These are phyloP conservation scores for Antheraea assamensis DNA, from an alignment of 2,888 invertebrate species.

Conservation along the genomic window DNA sequence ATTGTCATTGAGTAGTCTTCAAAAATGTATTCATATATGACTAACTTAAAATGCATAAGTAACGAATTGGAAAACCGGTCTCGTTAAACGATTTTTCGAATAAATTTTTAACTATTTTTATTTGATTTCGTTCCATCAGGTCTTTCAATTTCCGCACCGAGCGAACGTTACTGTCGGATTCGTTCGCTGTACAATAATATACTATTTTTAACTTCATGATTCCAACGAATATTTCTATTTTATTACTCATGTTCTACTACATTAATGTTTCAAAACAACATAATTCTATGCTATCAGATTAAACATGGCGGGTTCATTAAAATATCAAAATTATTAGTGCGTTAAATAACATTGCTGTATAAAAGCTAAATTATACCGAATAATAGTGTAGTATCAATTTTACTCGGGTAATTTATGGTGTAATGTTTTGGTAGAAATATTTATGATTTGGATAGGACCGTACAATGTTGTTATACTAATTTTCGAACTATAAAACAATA, in stretches of 20 bases:
- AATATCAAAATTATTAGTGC: slow-evolving; percentile 9
- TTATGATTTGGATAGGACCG: background rate
- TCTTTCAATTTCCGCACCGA: slow-evolving; percentile 31
- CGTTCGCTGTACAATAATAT: slow-evolving; percentile 12
- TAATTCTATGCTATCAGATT: slow-evolving; percentile 1
- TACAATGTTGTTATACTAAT: background rate
- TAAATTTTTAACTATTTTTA: slow-evolving; percentile 18
- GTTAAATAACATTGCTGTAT: background rate
- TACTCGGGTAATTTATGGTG: background rate
- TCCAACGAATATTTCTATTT: background rate
- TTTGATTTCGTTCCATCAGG: slow-evolving; percentile 25
- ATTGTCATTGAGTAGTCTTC: background rate
- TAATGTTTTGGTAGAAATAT: background rate
- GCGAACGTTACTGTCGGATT: slow-evolving; percentile 20
- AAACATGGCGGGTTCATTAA: background rate
- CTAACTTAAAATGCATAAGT: too few relatives aligned
- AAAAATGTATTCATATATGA: background rate
- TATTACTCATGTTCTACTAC: background rate
- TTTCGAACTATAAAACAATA: background rate
- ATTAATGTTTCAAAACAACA: slow-evolving; percentile 1
- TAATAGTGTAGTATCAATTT: slow-evolving; percentile 3
- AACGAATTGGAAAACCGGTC: too few relatives aligned
- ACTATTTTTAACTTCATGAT: slow-evolving; percentile 13
- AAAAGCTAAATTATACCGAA: background rate
- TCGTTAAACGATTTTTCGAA: slow-evolving; percentile 8